A percentile compares a stretch with the other conserved stretches of the same genome.
phyloP scores from a whole-genome alignment of 1,140 invertebrate genomes.

The Euura saliciscinereae region DNA sequence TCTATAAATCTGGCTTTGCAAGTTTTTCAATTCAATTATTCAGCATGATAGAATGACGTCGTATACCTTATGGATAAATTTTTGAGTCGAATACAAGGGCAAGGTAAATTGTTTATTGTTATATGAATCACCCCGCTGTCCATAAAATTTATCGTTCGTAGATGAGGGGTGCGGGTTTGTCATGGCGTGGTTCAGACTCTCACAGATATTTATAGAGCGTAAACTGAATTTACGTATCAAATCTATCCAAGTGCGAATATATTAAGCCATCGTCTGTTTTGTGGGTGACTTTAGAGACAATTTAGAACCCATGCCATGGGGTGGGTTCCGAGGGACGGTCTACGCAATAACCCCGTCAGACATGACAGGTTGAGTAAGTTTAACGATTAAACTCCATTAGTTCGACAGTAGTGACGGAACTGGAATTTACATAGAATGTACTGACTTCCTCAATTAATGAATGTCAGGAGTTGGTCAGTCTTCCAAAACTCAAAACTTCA shows the following conservation, averaged over 20 bases:
- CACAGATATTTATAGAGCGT: neutral
- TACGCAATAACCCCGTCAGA: neutral
- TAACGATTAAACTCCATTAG: neutral
- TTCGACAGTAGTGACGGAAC: neutral
- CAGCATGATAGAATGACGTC: no score
- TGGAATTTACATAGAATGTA: neutral
- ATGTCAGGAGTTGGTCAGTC: no score
- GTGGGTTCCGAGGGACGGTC: neutral
- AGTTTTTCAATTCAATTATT: no score
- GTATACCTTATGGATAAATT: no score
- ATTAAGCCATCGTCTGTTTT: neutral
- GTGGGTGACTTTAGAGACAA: neutral
- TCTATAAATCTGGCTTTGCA: no score
- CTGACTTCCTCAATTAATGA: no score
- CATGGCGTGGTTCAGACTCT: neutral
- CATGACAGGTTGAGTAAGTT: neutral
- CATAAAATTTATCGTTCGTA: neutral
- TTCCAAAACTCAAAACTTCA: no score
- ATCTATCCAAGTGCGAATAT: constrained; percentile 5
- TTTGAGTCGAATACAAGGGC: no score
- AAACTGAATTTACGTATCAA: neutral
- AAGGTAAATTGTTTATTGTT: no score
- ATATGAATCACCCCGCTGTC: neutral
- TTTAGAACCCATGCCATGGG: neutral
- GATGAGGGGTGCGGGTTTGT: neutral